Evolutionary conservation across 2,888 invertebrate species (phyloP), one percentile per base, ranked within the genome.

Genomic region (Carcina quercana): DNA sequence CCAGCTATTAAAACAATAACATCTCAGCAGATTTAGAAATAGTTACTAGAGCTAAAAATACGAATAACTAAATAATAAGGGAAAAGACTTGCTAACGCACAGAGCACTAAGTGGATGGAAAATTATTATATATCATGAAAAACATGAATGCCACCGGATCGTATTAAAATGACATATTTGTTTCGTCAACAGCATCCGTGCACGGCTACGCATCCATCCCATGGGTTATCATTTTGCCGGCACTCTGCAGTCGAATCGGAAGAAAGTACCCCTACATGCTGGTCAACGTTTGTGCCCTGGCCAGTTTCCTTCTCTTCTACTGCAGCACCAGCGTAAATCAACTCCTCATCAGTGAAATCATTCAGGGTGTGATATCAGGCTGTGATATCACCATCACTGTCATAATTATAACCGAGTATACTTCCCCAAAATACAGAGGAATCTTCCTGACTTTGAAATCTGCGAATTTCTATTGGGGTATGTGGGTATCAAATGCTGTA

Each of bases 401-500:
- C 3, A 10, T 28, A 3, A 28, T 28, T 3, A 13, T 33, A 8
- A 15, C 19, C 2, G 33, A 33, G 26, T 46, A 42, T 8, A 17
- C 35, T 5, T 34, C 42, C 2, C 38, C 43, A 2, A 12, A 20
- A 2, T 44, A 46, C 11, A 32, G 45, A 39, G 48, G 48, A 3
- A 13, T 48, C 3, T 44, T 46, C 15, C 10, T 48, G 13, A 42
- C 43, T 1, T 5, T 43, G 5, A 49, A 42, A 27, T 41, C 46
- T 5, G 46, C 39, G 3, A 26, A 37, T 1, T 30, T 33, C 5
- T 32, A 35, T 2, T 46, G 45, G 43, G 46, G 44, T 5, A 32
- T 46, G 3, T 49, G 48, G 46, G 25, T 34, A n/a, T 29, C 45
- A 1, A 45, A 44, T 27, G 34, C 39, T 1, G 39, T 45, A 2